Evolutionary conservation across 2,113 vertebrate species (phyloP).

Genomic region (Eudyptes chrysolophus): DNA sequence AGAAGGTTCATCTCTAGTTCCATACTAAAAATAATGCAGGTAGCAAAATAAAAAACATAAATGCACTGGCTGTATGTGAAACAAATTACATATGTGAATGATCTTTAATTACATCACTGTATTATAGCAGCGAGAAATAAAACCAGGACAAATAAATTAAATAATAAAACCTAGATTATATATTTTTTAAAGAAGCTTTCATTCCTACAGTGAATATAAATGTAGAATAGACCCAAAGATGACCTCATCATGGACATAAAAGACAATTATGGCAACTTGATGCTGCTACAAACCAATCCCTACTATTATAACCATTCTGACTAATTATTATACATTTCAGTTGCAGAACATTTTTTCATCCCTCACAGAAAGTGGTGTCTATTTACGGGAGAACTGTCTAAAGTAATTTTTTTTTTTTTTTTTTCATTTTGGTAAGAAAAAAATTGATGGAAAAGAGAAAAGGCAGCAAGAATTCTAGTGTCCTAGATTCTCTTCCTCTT

Average conservation of each 20-base stretch:
- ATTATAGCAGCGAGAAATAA: neutral
- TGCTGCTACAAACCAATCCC: neutral
- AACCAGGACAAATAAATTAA: neutral
- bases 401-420: neutral
- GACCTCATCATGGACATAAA: neutral
- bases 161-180: neutral
- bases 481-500: neutral
- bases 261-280: neutral
- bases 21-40: neutral
- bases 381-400: neutral
- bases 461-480: neutral
- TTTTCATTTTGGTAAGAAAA: neutral
- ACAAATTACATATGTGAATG: neutral
- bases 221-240: neutral
- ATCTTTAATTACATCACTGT: neutral
- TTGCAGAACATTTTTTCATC: neutral
- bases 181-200: neutral
- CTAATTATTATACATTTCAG: neutral
- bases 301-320: neutral
- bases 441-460: neutral
- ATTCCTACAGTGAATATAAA: neutral
- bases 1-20: neutral
- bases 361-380: neutral
- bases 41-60: neutral
- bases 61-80: neutral